Conservation (phyloP, 2,888 invertebrate species). For the Apomyelois bistriatella region DNA sequence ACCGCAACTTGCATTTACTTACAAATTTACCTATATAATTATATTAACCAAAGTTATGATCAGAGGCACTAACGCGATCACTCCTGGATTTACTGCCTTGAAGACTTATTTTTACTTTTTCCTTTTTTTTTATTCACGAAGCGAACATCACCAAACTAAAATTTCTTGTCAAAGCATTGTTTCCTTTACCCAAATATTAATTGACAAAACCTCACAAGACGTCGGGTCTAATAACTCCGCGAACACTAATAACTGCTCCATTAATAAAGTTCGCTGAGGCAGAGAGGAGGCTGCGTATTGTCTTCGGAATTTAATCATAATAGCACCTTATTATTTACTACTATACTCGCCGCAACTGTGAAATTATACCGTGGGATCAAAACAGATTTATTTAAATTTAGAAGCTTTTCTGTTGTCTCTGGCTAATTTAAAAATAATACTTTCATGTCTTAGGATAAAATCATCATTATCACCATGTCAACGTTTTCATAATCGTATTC, state of each 20-base stretch:
- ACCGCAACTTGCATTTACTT: no score
- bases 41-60: no score
- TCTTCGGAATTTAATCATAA: slow-evolving; percentile 29
- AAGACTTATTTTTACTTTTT: no score
- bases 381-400: not conserved
- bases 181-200: not conserved
- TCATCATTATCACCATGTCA: no score
- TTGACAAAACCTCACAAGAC: not conserved
- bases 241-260: slow-evolving; percentile 41
- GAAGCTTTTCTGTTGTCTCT: not conserved
- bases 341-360: not conserved
- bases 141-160: no score
- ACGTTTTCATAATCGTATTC: no score
- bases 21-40: no score
- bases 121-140: no score
- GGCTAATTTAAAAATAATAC: no score
- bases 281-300: slow-evolving; percentile 30
- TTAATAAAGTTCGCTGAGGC: slow-evolving; percentile 44
- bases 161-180: not conserved
- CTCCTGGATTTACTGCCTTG: no score
- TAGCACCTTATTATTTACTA: slow-evolving; percentile 18
- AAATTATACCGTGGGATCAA: not conserved
- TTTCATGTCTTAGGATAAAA: no score
- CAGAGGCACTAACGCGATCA: no score
- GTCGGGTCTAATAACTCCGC: slow-evolving; percentile 15